Percentiles rank a stretch among this genome's conserved stretches.
phyloP scores from a whole-genome alignment of 1,140 invertebrate species.

The Drosophila novamexicana region DNA sequence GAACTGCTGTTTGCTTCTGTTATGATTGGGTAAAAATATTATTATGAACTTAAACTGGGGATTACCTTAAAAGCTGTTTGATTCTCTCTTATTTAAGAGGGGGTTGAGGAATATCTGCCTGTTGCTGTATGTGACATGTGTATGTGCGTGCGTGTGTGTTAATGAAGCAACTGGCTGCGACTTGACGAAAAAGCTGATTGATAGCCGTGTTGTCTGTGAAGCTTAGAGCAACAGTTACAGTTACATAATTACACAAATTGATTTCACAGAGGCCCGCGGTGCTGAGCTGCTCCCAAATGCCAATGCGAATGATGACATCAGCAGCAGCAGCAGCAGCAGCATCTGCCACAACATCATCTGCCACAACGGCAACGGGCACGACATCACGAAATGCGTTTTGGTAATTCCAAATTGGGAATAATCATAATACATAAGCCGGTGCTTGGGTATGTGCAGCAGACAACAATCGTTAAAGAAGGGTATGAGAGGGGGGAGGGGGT shows the following conservation, averaged over 20 bases:
- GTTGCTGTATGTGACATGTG: neutral
- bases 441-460: slow-evolving; percentile 1
- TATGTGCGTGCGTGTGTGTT: slow-evolving; percentile 13
- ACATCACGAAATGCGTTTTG: slow-evolving; percentile 70
- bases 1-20: no score
- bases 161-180: slow-evolving; percentile 24
- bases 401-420: slow-evolving; percentile 64
- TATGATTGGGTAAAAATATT: no score
- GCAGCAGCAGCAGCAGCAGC: slow-evolving; percentile 34
- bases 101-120: neutral
- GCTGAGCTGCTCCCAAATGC: slow-evolving; percentile 56
- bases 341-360: neutral
- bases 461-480: neutral
- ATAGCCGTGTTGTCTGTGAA: slow-evolving; percentile 17
- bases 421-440: slow-evolving; percentile 53
- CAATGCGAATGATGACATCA: slow-evolving; percentile 56
- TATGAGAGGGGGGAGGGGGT: neutral
- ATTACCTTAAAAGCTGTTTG: neutral
- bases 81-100: neutral
- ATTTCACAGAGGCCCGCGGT: slow-evolving; percentile 60
- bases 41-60: no score
- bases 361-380: slow-evolving; percentile 34
- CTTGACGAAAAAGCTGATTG: slow-evolving; percentile 36
- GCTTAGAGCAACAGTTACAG: slow-evolving; percentile 48
- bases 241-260: slow-evolving; percentile 72